Base-by-base conservation (phyloP, 2,113 vertebrate species). In the Urocitellus parryii region DNA sequence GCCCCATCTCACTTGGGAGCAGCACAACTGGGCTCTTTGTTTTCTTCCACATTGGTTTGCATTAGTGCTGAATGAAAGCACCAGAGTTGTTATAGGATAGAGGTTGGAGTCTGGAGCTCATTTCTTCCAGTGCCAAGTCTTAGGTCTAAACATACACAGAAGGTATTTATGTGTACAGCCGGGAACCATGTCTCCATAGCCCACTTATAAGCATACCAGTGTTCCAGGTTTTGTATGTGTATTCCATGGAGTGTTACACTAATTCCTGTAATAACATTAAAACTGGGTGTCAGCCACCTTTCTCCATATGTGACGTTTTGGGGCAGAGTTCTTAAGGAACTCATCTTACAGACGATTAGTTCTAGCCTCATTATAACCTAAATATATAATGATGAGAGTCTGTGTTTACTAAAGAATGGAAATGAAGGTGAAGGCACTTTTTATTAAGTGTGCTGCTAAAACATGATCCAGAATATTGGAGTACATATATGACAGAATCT, bases 331-430 rank as follows among this genome's bases (percentile, higher is more conserved):
- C 25, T 42, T 83, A 78, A 48, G 51, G 91, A 63, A 45, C 63
- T 92, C 34, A n/a, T 58, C 82, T 96, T 70, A 61, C 77, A 88
- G 73, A 96, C 34, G 2, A 34, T 90, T 81, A 81, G 11, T 58
- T 83, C 74, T 94, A 56, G 48, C 29, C 53, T 88, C 53, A 51
- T 32, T 76, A 34, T 88, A 94, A 86, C 7, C 8, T 53, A 20
- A 85, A 86, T 61, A 73, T 20, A 18, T 32, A 34, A 77, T 91
- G n/a, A 56, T 74, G 17, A 73, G 56, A 45, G 79, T 82, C 16
- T 81, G 3, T 95, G 77, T 65, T 87, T 87, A 51, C 17, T 48
- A 25, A 65, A 10, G 32, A 63, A 84, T 34, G 51, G 76, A 80
- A 80, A 93, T 5, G 27, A 82, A 87, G 34, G 58, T n/a, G 10